Evolutionary conservation across 2,888 invertebrate genomes (phyloP), one percentile per base, ranked within the genome.

Genomic region (Dendrolimus pini): DNA sequence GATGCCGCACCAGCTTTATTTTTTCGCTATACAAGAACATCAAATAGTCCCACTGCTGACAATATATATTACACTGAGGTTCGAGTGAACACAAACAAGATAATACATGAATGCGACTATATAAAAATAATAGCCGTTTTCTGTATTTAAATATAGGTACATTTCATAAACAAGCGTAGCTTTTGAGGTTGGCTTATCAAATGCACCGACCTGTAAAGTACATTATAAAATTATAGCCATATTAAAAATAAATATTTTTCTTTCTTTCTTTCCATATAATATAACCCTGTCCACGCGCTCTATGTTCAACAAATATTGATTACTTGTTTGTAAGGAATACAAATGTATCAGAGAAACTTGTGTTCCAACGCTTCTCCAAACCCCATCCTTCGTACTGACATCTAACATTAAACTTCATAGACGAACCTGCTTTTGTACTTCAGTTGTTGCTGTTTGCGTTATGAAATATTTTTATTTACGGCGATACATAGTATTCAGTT

Each of bases 271-370:
- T 30, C 30, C 30, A 30, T 30, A 30, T 30, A 6, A 9, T 47
- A 84, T 82, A 80, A 65, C 73, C 71, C 75, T 77, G 78, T 81
- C 80, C 71, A 74, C 77, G 75, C 78, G 74, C 77, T 74, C 77
- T 64, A 65, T 74, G 78, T 71, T 80, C 77, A 85, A 84, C 80
- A 77, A 82, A 87, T 88, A 88, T 88, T 87, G 89, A 89, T 89
- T 83, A 82, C 85, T 85, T 80, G 84, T 84, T 85, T 85, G 85
- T 83, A 83, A 85, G 83, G 86, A 88, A 89, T 89, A 88, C 85
- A 88, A 88, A 88, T 89, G 86, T 85, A 85, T 85, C 85, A 85
- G 74, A 82, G 76, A 80, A 80, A 80, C 83, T 30, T 76, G 76
- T 77, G 72, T 75, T 77, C 75, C 68, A 77, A 72, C 74, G 77